Evolutionary conservation across 2,888 invertebrate species (phyloP).

Genomic region (Iphiclides podalirius): DNA sequence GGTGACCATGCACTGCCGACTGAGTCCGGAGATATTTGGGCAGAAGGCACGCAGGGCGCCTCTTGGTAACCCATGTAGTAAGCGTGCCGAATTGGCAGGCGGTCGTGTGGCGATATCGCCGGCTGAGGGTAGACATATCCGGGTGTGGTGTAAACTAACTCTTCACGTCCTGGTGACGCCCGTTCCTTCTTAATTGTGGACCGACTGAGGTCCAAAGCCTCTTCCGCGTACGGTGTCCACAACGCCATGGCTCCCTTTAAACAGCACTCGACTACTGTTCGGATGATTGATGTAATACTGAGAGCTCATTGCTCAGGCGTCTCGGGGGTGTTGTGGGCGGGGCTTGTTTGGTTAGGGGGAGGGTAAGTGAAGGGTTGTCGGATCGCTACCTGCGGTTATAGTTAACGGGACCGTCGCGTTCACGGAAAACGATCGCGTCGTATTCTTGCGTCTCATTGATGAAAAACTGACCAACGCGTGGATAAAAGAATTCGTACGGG

Average conservation of each 20-base stretch:
- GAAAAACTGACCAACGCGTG: not conserved
- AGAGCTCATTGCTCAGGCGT: conserved; percentile 15
- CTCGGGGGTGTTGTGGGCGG: conserved; percentile 20
- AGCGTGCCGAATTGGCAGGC: conserved; percentile 29
- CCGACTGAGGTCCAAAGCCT: conserved; percentile 55
- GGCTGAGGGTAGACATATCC: conserved; percentile 26
- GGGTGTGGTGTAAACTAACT: conserved; percentile 18
- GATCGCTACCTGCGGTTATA: conserved; percentile 31
- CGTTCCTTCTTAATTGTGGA: conserved; percentile 40
- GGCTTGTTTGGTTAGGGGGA: conserved; percentile 12
- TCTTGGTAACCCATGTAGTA: conserved; percentile 34
- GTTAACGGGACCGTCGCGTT: conserved; percentile 32
- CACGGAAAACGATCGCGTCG: conserved; percentile 9
- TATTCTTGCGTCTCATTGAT: not conserved
- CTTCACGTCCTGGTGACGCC: conserved; percentile 35
- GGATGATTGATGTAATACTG: conserved; percentile 5
- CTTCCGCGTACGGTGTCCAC: conserved; percentile 64
- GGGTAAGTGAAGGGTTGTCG: conserved; percentile 26
- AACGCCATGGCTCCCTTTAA: conserved; percentile 46
- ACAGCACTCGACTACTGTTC: not conserved
- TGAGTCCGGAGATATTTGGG: conserved; percentile 49
- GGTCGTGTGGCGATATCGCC: conserved; percentile 25
- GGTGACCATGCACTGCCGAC: conserved; percentile 41
- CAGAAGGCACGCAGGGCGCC: conserved; percentile 41
- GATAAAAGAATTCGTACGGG: not conserved